phyloP scores from a whole-genome alignment of 2,888 invertebrate species.

The Ectemnius cavifrons region DNA sequence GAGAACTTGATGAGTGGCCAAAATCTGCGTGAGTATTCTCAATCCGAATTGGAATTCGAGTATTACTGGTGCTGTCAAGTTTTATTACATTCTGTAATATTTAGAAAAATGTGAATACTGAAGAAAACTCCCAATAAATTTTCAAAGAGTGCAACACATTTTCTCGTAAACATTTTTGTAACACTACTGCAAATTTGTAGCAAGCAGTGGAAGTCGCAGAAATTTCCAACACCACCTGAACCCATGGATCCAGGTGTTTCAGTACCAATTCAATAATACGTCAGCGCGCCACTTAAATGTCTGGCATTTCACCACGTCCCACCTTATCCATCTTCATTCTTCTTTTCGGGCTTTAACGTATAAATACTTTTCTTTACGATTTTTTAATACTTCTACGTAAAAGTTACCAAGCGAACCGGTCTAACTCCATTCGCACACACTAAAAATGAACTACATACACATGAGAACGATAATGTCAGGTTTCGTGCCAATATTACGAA shows the following conservation, averaged over 20 bases:
- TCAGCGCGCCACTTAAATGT: conserved; percentile 33
- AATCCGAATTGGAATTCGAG: no score
- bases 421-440: no score
- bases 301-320: conserved; percentile 27
- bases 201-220: conserved; percentile 19
- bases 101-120: not conserved
- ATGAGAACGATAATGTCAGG: no score
- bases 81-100: no score
- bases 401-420: no score
- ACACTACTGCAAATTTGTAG: conserved; percentile 18
- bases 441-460: no score
- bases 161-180: conserved; percentile 26
- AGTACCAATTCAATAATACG: conserved; percentile 46
- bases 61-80: conserved; percentile 2
- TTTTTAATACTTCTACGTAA: no score
- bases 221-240: conserved; percentile 49
- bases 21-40: conserved; percentile 37
- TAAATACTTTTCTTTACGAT: no score
- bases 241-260: conserved; percentile 53
- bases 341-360: no score
- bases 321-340: conserved; percentile 4
- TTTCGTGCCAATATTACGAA: no score
- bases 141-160: not conserved
- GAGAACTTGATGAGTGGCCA: conserved; percentile 47
- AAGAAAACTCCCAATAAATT: no score